Evolutionary conservation across 2,113 vertebrate species (phyloP), one percentile per base, ranked within the genome.

Genomic region (Tupaia tana): DNA sequence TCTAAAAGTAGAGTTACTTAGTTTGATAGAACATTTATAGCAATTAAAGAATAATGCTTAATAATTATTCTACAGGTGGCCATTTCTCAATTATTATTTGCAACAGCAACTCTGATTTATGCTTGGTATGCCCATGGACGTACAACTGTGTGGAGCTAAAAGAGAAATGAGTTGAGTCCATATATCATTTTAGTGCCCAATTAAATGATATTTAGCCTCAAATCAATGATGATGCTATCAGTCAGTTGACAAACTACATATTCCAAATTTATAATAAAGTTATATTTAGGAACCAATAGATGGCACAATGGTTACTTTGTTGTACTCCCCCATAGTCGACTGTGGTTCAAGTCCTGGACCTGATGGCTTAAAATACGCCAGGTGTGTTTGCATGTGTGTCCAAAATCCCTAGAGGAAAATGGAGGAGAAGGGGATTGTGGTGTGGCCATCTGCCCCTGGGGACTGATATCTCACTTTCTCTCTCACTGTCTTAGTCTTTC

Each of bases 31-130:
- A 24, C 12, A 93, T 18, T 90, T 54, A 67, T 0, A 80, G 52
- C 56, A 93, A 89, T 92, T 91, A 89, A 64, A 78, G 71, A 89
- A 90, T 89, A 61, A 93, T 79, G 91, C 3, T 87, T 94, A 93
- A n/a, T 63, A 86, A 67, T 13, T 85, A 8, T 69, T 93, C 22
- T 77, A 84, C 25, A 74, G 74, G 69, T 12, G 19, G 27, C 3
- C 25, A 43, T 70, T 92, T 93, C 52, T 96, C 71, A 94, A 81
- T 92, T 85, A 87, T 54, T 63, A 4, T 69, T 29, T 78, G 19
- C 20, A 69, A 83, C 54, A 80, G 20, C 9, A 69, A 66, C 29
- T 74, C 10, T 89, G 61, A 27, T 66, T n/a, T 66, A 56, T 22
- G 20, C 9, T 67, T 0, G 0, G 59, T 52, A 10, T 29, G 64